A percentile compares a stretch with the other conserved stretches of the same genome.
Evolutionary conservation across 2,888 invertebrate genomes (phyloP).

Genomic region (Tricholauxania praeusta): DNA sequence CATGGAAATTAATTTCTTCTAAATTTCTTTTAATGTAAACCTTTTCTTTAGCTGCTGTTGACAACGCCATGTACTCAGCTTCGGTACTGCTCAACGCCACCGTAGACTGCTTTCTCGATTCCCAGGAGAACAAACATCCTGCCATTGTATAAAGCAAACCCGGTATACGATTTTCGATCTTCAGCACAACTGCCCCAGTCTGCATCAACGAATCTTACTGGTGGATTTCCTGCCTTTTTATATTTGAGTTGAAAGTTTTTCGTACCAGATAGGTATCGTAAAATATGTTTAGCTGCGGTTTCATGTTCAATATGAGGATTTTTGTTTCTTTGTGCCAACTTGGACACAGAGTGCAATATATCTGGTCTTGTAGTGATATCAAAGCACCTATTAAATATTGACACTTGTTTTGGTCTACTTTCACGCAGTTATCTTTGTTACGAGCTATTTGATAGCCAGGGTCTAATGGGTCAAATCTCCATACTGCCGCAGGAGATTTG

Average conservation of each 20-base stretch:
- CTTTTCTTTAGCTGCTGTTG: constrained; percentile 15
- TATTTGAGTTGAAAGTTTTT: constrained; percentile 24
- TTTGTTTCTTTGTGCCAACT: constrained; percentile 42
- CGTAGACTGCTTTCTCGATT: constrained; percentile 25
- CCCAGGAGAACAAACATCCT: constrained; percentile 34
- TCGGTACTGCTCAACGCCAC: constrained; percentile 36
- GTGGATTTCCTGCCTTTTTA: constrained; percentile 17
- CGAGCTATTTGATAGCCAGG: constrained; percentile 29
- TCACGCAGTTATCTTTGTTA: constrained; percentile 16
- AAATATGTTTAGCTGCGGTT: constrained; percentile 43
- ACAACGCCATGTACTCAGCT: constrained; percentile 30
- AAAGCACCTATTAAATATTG: constrained; percentile 41
- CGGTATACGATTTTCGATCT: constrained; percentile 40
- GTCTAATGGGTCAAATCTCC: constrained; percentile 36
- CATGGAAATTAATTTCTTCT: constrained; percentile 10
- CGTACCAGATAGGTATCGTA: constrained; percentile 37
- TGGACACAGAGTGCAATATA: constrained; percentile 41
- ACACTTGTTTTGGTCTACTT: constrained; percentile 30
- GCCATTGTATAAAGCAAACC: constrained; percentile 32
- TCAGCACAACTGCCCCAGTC: constrained; percentile 36
- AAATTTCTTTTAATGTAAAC: constrained; percentile 28
- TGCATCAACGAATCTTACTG: constrained; percentile 36
- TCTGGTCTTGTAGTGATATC: constrained; percentile 42
- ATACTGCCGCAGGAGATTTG: constrained; percentile 28
- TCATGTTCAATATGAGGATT: constrained; percentile 45